These are phyloP conservation scores for Formica exsecta DNA, from an alignment of 1,140 invertebrate species.

Conservation along the genomic window DNA sequence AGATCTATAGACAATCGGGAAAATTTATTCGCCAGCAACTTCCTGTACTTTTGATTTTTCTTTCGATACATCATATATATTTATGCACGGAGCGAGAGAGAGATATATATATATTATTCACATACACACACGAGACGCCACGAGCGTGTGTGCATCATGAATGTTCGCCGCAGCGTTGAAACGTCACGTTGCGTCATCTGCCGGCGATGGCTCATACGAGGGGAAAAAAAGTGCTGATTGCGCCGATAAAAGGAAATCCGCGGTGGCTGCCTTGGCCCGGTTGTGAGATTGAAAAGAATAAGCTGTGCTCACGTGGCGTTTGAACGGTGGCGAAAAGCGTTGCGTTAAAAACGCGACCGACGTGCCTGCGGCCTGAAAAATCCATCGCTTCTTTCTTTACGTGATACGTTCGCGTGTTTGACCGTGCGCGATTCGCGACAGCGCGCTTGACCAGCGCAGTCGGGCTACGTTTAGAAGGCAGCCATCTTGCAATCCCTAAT, in stretches of 20 bases:
- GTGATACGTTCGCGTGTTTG: not conserved
- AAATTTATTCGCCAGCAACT: not conserved
- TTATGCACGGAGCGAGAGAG: too few species aligned
- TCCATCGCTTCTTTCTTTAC: not conserved
- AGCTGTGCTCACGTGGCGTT: not conserved
- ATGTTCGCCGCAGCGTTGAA: not conserved
- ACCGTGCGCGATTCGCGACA: not conserved
- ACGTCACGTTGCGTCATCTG: constrained; percentile 70
- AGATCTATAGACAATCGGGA: not conserved
- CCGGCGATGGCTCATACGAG: constrained; percentile 45
- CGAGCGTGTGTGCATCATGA: not conserved
- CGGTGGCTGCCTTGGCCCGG: constrained; percentile 62
- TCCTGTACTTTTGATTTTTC: not conserved
- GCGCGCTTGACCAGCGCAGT: constrained; percentile 82
- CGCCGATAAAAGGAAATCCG: constrained; percentile 84
- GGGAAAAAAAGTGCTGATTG: constrained; percentile 74
- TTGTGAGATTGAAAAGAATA: constrained; percentile 67
- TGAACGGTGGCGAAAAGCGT: not conserved
- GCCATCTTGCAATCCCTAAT: constrained; percentile 88
- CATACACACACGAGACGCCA: too few species aligned
- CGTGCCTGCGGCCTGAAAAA: not conserved
- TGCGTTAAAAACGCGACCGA: constrained; percentile 8
- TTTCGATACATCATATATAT: too few species aligned
- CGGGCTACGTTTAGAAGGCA: constrained; percentile 86
- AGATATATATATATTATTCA: not conserved